Evolutionary conservation across 1,140 invertebrate species (phyloP).

Genomic region (Drosophila nikananu): DNA sequence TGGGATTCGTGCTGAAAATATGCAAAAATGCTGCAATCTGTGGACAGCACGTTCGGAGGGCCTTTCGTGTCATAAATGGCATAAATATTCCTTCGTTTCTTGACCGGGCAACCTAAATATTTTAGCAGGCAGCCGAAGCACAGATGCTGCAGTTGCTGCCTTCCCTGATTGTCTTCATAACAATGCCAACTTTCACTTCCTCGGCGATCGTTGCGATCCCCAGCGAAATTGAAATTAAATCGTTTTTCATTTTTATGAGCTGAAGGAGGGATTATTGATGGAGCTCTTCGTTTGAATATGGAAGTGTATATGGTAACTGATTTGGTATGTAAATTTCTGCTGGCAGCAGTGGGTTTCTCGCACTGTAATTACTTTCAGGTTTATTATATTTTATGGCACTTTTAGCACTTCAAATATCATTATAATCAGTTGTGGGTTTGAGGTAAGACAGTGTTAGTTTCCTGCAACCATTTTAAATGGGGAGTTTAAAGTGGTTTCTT

Average conservation of each 20-base stretch:
- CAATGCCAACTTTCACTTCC: constrained; percentile 78
- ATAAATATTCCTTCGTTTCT: constrained; percentile 82
- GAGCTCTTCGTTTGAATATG: not conserved
- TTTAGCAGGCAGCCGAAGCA: constrained; percentile 28
- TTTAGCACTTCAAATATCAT: not conserved
- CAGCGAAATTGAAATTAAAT: constrained; percentile 78
- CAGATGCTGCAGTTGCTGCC: constrained; percentile 15
- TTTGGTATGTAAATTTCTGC: constrained; percentile 6
- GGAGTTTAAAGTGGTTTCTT: not conserved
- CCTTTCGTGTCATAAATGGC: constrained; percentile 83
- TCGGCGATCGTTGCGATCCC: constrained; percentile 8
- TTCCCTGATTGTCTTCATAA: constrained; percentile 51
- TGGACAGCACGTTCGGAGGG: constrained; percentile 77
- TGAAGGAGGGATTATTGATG: constrained; percentile 20
- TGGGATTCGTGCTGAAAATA: constrained; percentile 73
- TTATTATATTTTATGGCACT: not conserved
- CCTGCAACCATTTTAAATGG: not conserved
- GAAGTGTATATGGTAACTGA: not conserved
- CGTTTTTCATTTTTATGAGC: constrained; percentile 77
- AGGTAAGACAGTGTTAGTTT: not conserved
- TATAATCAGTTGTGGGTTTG: not conserved
- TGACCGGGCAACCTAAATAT: constrained; percentile 81
- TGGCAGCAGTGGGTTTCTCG: constrained; percentile 32
- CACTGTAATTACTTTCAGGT: constrained; percentile 3
- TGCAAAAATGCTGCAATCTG: constrained; percentile 73